These are phyloP conservation scores for Agrotis puta DNA, from an alignment of 2,888 invertebrate genomes.

Conservation along the genomic window DNA sequence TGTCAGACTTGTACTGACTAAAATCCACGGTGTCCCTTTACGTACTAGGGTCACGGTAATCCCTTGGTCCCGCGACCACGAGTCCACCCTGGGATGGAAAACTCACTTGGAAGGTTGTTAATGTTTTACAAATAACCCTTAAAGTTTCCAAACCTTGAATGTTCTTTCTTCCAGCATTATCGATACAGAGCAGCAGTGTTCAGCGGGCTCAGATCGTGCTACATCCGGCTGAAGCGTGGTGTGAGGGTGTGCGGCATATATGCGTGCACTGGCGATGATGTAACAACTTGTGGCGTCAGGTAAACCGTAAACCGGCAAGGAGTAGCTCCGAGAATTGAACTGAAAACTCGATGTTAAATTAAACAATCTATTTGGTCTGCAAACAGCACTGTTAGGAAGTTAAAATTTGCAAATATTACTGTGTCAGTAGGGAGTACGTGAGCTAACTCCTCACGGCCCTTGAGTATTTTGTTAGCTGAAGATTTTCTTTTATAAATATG, in stretches of 20 bases:
- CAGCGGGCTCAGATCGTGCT: constrained; percentile 87
- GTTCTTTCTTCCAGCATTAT: constrained; percentile 77
- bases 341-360: background rate
- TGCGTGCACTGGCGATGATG: constrained; percentile 84
- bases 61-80: no score
- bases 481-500: no score
- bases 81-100: no score
- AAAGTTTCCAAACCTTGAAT: background rate
- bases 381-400: background rate
- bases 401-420: no score
- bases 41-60: no score
- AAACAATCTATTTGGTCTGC: background rate
- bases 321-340: background rate
- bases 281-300: constrained; percentile 86
- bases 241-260: constrained; percentile 87
- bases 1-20: no score
- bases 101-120: no score
- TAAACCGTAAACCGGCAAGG: constrained; percentile 44
- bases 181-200: constrained; percentile 88
- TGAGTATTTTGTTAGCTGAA: no score
- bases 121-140: background rate
- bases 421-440: no score
- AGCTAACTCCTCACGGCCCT: no score
- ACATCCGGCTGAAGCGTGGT: constrained; percentile 85
- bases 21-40: no score